Base-by-base conservation (phyloP, 2,797 vertebrate genomes). In the Acipenser ruthenus region DNA sequence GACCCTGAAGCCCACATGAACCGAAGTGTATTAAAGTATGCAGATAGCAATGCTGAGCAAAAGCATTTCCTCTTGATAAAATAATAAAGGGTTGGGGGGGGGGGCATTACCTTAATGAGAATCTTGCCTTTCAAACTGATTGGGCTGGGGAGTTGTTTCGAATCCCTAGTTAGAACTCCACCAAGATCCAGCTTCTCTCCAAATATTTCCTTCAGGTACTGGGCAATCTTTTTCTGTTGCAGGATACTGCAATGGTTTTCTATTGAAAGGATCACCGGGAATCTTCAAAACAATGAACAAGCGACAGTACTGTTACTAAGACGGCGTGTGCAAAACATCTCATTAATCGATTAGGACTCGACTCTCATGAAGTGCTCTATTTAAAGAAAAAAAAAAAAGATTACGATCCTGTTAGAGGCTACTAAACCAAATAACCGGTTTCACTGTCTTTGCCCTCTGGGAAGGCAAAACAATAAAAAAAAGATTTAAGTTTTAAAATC, bases 191-290 rank as follows among this genome's bases (percentile, higher is more conserved):
- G 89, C 79, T 94, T 97, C 75, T 97, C 91, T 68, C 77, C 86
- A 66, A 99, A 88, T 83, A 97, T 93, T 74, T 94, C 95, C 78
- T 93, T 91, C 71, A 99, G 85, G 80, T 97, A 93, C 73, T 93
- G 91, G 65, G 95, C 94, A 0, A 99, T 97, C 89, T 99, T 98
- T 83, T 95, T 92, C 69, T 98, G 97, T 82, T 99, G 97, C 71
- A 93, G 94, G 75, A 98, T 88, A 63, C 84, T 98, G 78, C 96
- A 99, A 79, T 99, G 96, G 77, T 99, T 99, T 83, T 99, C 96
- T 49, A 99, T 93, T 50, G 97, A 99, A 69, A 99, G 81, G 50
- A 98, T 93, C 60, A 99, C 93, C 0, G 96, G 95, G 72, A 88
- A 99, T 80, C 97, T 99, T 63, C 8, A 70, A 65, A 63, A 73